Conservation (phyloP, 2,113 vertebrate genomes). For the Hydropotes inermis region DNA sequence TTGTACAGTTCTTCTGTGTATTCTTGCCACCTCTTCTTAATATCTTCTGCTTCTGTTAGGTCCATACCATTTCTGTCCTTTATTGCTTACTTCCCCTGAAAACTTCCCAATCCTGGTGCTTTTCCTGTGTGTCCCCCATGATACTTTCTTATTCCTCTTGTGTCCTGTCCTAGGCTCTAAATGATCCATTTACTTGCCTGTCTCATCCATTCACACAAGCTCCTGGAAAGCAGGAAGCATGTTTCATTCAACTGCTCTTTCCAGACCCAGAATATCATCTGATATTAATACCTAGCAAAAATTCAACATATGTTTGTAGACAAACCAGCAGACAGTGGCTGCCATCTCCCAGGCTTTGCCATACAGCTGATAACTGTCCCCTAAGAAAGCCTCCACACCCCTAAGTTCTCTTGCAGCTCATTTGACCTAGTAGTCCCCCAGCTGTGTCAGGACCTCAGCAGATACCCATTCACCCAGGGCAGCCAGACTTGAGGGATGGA, state of each 20-base stretch:
- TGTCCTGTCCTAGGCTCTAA: neutral
- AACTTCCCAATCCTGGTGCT: neutral
- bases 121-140: neutral
- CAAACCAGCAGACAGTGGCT: neutral
- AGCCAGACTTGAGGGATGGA: neutral
- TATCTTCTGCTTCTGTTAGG: neutral
- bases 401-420: neutral
- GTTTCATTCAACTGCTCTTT: neutral
- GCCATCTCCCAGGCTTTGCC: neutral
- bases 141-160: neutral
- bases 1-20: neutral
- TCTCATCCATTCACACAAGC: neutral
- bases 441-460: neutral
- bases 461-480: neutral
- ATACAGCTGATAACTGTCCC: neutral
- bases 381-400: neutral
- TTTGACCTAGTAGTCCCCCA: neutral
- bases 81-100: neutral
- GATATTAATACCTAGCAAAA: neutral
- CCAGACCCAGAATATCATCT: neutral
- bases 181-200: neutral
- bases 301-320: neutral
- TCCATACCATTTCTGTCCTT: neutral
- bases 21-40: neutral
- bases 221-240: neutral